phyloP scores from a whole-genome alignment of 2,113 vertebrate species.

The Microcebus lehilahytsara region DNA sequence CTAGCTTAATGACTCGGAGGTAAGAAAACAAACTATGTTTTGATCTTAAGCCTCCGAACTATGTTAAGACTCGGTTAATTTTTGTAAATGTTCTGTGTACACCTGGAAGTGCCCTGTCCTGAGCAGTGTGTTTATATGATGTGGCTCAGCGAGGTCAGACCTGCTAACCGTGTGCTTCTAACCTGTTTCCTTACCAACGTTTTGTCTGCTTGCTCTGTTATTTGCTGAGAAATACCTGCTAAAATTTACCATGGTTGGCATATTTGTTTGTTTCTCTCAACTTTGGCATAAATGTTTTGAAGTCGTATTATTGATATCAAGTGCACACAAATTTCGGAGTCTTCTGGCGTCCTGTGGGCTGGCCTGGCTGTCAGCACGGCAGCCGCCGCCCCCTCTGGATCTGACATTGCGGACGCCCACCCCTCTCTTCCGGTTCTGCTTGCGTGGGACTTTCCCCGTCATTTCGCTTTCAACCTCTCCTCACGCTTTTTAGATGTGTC shows the following conservation, averaged over 20 bases:
- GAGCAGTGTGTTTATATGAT: not conserved
- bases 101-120: not conserved
- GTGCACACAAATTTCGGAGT: rapidly evolving
- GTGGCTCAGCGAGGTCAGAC: not conserved
- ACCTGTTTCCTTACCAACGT: not conserved
- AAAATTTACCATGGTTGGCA: not conserved
- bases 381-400: too few relatives aligned
- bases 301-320: not conserved
- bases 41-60: not conserved
- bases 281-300: not conserved
- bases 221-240: not conserved
- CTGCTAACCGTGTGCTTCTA: not conserved
- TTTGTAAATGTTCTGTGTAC: not conserved
- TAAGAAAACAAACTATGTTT: not conserved
- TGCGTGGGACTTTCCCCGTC: not conserved
- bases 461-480: not conserved
- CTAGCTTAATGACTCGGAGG: not conserved
- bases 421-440: too few relatives aligned
- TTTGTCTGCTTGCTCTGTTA: not conserved
- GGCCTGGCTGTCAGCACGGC: too few relatives aligned
- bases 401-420: not conserved
- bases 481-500: not conserved
- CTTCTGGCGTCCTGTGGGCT: not conserved
- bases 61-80: not conserved
- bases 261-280: not conserved